Evolutionary conservation across 1,140 invertebrate genomes (phyloP).

Genomic region (Hycleus phaleratus): DNA sequence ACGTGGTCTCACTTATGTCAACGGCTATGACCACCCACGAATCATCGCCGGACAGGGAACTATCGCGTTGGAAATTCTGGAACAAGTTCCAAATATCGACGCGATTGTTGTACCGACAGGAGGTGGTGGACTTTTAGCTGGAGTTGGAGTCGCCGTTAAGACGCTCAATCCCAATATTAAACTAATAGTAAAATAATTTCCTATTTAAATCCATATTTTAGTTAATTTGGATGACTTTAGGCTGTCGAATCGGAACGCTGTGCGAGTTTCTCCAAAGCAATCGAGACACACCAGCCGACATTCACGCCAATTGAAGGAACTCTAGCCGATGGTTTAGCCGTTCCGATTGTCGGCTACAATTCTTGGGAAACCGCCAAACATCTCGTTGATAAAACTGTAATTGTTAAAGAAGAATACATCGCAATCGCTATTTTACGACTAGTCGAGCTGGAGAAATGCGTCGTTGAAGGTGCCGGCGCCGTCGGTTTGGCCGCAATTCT

Average conservation of each 20-base stretch:
- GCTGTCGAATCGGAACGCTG: conserved; percentile 88
- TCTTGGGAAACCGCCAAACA: conserved; percentile 70
- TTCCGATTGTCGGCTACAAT: conserved; percentile 83
- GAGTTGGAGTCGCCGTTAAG: conserved; percentile 80
- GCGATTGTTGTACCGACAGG: conserved; percentile 80
- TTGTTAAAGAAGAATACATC: conserved; percentile 78
- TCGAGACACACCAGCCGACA: conserved; percentile 63
- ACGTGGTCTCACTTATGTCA: conserved; percentile 69
- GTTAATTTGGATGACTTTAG: conserved; percentile 42
- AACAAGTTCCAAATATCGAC: conserved; percentile 71
- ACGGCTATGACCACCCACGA: conserved; percentile 88
- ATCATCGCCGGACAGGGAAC: conserved; percentile 93
- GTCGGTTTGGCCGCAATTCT: conserved; percentile 80
- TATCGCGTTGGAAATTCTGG: conserved; percentile 82
- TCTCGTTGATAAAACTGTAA: conserved; percentile 75
- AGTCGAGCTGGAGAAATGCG: conserved; percentile 84
- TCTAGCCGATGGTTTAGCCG: conserved; percentile 85
- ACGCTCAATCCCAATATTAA: conserved; percentile 69
- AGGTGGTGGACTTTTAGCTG: conserved; percentile 83
- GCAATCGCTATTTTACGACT: conserved; percentile 81
- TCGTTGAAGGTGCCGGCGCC: conserved; percentile 89
- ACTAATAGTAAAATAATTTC: conserved; percentile 53
- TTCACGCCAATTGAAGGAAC: conserved; percentile 64
- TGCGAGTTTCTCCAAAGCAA: conserved; percentile 70
- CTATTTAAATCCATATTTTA: background rate